Percentiles rank a stretch among this genome's conserved stretches.
Evolutionary conservation across 2,113 vertebrate species (phyloP).

Genomic region (Laticauda colubrina): DNA sequence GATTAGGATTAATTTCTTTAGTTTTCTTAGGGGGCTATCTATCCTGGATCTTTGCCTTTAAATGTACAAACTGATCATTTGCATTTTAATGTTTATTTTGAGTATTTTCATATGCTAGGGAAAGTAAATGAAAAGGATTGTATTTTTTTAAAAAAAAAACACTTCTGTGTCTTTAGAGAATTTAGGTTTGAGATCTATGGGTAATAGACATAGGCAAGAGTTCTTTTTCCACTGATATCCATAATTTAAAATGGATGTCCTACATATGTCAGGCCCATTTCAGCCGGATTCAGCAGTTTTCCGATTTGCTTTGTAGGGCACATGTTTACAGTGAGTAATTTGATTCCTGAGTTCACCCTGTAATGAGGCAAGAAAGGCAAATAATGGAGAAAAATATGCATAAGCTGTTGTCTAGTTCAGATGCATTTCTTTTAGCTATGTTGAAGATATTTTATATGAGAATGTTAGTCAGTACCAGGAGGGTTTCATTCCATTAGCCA

Average conservation of each 20-base stretch:
- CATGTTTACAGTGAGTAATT: conserved; percentile 30
- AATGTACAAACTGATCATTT: neutral
- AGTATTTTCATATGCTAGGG: neutral
- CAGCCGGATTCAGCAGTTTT: conserved; percentile 20
- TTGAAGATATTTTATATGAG: neutral
- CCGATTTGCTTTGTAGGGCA: conserved; percentile 16
- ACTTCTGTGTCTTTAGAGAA: neutral
- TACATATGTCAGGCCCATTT: conserved; percentile 1
- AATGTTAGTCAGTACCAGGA: neutral
- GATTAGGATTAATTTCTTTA: neutral
- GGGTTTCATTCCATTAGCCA: conserved; percentile 8
- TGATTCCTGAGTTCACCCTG: conserved; percentile 6
- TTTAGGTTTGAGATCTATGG: too few relatives aligned
- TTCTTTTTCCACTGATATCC: conserved; percentile 12
- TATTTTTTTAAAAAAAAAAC: neutral
- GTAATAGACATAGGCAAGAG: neutral
- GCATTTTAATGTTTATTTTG: neutral
- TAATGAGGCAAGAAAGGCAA: conserved; percentile 23
- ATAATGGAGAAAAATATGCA: conserved; percentile 31
- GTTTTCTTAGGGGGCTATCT: neutral
- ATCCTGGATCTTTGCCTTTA: neutral
- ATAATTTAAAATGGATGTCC: neutral
- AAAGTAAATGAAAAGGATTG: neutral
- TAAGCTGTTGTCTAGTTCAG: neutral
- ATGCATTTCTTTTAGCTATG: neutral